phyloP scores from a whole-genome alignment of 2,888 invertebrate species.

The Leptura quadrifasciata region DNA sequence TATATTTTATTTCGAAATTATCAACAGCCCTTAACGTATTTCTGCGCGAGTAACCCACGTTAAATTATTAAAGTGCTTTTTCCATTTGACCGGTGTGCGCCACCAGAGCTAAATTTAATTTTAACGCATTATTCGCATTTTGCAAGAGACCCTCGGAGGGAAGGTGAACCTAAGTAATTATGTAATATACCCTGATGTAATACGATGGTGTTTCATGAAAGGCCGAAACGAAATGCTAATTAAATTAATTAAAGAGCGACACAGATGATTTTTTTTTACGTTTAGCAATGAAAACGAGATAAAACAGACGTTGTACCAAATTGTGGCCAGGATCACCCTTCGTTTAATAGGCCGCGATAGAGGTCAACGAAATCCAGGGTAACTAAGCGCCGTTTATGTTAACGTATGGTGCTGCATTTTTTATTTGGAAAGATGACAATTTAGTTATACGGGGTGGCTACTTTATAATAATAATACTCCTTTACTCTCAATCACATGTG shows the following conservation, averaged over 20 bases:
- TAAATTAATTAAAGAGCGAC: conserved; percentile 32
- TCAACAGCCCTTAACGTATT: conserved; percentile 9
- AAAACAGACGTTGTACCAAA: conserved; percentile 7
- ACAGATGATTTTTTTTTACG: conserved; percentile 24
- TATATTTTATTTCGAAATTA: conserved; percentile 1
- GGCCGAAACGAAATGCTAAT: conserved; percentile 26
- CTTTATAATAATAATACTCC: not conserved
- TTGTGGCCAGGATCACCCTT: conserved; percentile 19
- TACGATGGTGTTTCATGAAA: conserved; percentile 6
- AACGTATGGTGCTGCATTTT: not conserved
- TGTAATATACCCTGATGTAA: conserved; percentile 14
- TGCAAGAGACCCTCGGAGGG: conserved; percentile 15
- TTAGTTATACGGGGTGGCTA: not conserved
- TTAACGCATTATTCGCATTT: conserved; percentile 16
- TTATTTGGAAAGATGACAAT: not conserved
- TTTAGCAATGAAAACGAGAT: conserved; percentile 16
- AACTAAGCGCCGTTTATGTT: not conserved
- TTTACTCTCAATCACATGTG: no score
- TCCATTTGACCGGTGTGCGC: conserved; percentile 1
- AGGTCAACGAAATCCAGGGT: not conserved
- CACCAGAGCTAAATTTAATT: conserved; percentile 25
- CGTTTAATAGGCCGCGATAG: not conserved
- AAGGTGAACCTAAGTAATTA: conserved; percentile 22
- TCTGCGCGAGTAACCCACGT: not conserved
- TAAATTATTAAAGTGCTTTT: conserved; percentile 26